Base-by-base conservation (phyloP, 2,888 invertebrate species). In the Luperina testacea region DNA sequence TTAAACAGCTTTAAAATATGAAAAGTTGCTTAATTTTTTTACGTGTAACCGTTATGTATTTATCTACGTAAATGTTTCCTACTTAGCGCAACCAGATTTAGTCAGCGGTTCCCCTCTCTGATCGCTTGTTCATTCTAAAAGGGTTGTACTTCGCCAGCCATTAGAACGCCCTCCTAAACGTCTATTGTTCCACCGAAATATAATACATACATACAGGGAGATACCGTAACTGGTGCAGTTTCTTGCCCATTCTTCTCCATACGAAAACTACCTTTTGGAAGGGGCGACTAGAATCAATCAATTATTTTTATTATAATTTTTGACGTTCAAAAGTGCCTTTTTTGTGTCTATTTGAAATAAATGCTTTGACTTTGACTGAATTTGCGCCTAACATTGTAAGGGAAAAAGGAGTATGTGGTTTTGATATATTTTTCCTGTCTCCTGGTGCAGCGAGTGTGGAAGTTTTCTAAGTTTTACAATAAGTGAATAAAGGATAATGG, bases 91-190 rank as follows among this genome's bases (percentile, higher is more conserved):
- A 77, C 77, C 48, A 77, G 61, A 73, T 65, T 83, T 72, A 24
- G 78, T 68, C 63, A 78, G 57, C 53, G 53, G 59, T 68, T 77
- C 59, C 32, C 57, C 27, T 65, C 72, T 24, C 6, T 53, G 69
- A 70, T 65, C 75, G 73, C 72, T 73, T 70, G 64, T 78, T 72
- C 78, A 65, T 70, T 83, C 59, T 82, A 75, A 82, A 80, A 80
- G 71, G 80, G 64, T 78, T 73, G 69, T 78, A 72, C 81, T 82
- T 78, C 70, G 65, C 72, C 59, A 78, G 78, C 78, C 84, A 82
- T 82, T 82, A 82, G 53, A 80, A 53, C 72, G 72, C 80, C 63
- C 53, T 72, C 9, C 45, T 75, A 69, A 51, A 64, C 75, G 69
- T 20, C 64, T 80, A 75, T 84, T 83, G 82, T 83, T 84, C 72